These are phyloP conservation scores for Aphodius granarius DNA, from an alignment of 2,888 invertebrate genomes.

Conservation along the genomic window DNA sequence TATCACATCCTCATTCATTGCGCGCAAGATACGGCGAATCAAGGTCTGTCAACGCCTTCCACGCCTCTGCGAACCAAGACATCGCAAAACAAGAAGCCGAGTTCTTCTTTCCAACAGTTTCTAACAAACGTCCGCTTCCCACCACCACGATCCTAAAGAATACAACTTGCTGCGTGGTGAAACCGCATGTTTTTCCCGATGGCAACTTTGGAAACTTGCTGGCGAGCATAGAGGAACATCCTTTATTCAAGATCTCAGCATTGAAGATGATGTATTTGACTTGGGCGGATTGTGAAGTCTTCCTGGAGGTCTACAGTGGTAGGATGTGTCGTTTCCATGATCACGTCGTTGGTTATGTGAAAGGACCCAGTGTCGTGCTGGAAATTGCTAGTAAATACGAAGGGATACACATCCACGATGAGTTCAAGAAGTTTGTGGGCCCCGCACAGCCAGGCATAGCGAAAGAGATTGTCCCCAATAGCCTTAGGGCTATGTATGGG, in stretches of 20 bases:
- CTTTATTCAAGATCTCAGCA: conserved; percentile 77
- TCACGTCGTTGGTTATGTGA: conserved; percentile 81
- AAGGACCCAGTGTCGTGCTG: conserved; percentile 84
- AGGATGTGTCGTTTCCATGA: conserved; percentile 76
- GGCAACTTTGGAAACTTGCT: conserved; percentile 74
- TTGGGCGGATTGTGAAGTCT: conserved; percentile 83
- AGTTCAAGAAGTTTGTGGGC: conserved; percentile 83
- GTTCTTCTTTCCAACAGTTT: conserved; percentile 63
- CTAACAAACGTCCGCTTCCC: conserved; percentile 38
- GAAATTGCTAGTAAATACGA: conserved; percentile 71
- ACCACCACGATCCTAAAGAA: conserved; percentile 64
- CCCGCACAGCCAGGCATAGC: conserved; percentile 93
- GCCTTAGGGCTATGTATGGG: conserved; percentile 83
- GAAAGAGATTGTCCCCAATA: conserved; percentile 79
- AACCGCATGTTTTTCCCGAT: conserved; percentile 84
- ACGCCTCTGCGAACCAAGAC: conserved; percentile 64
- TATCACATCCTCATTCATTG: conserved; percentile 59
- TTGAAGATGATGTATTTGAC: conserved; percentile 80
- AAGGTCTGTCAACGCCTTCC: conserved; percentile 67
- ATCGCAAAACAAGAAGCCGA: conserved; percentile 59
- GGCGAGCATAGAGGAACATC: conserved; percentile 67
- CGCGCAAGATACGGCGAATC: conserved; percentile 70
- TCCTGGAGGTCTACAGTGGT: conserved; percentile 91
- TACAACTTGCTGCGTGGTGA: conserved; percentile 81
- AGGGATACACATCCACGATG: conserved; percentile 61